Base-by-base conservation (phyloP, 2,113 vertebrate genomes). In the Ptilorrhoa leucosticta region DNA sequence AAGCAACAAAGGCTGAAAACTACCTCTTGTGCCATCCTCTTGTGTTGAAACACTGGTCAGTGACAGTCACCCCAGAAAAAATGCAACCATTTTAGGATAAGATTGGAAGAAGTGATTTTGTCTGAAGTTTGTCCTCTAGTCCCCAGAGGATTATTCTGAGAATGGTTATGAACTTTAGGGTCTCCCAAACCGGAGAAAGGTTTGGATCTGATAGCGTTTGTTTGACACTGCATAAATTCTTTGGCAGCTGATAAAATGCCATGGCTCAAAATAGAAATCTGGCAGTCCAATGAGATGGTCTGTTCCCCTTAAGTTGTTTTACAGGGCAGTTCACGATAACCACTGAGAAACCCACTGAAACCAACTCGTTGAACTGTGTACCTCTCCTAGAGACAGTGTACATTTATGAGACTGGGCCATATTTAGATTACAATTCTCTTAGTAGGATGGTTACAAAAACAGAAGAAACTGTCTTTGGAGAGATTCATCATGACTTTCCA, bases 291-390 rank as follows among this genome's bases (percentile, higher is more conserved):
- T 3, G 2, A 84, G 44, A 54, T 54, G 33, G 11, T 60, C 47
- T 47, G 51, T 17, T 89, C 27, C 37, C 39, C 12, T 8, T 42
- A 66, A 42, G 39, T 48, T 51, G 33, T 87, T 78, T 89, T 30
- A 63, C 20, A 58, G 24, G 6, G 11, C 4, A 42, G 17, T 15
- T 39, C 45, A 7, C 31, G 72, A 20, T 60, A 82, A 82, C 13
- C 14, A 21, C 30, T 31, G 61, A 87, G 17, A 71, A 96, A 89
- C 2, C 7, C 48, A 21, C 50, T 35, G 17, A 78, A 89, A 78
- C 23, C 15, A 63, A 9, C 35, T 50, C 0, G 0, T 15, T 56
- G 31, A 78, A 48, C 31, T n/a, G 12, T 1, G 0, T 54, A 35
- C 13, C 6, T 65, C 53, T 72, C 6, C n/a, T 53, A 42, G 11